Percentiles rank a stretch among this genome's conserved stretches.
Evolutionary conservation across 2,888 invertebrate species (phyloP).

Genomic region (Coecobrya sp.): DNA sequence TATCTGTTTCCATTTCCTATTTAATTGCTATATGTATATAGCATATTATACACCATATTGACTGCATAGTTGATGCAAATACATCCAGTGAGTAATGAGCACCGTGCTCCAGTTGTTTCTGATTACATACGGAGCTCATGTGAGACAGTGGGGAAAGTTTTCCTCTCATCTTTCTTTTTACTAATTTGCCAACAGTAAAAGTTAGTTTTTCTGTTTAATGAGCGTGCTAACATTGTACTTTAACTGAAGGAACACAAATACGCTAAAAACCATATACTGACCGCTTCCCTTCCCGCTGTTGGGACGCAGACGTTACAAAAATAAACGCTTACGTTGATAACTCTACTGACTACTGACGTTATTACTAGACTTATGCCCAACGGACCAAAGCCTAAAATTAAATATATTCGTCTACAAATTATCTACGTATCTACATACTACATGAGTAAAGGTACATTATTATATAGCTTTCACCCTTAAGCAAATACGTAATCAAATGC

Average conservation of each 20-base stretch:
- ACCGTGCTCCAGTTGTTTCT: neutral
- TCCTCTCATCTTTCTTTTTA: neutral
- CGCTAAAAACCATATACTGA: no score
- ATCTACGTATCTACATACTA: neutral
- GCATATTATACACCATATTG: neutral
- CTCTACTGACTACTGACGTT: neutral
- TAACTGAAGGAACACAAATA: no score
- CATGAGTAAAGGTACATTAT: no score
- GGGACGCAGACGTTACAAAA: neutral
- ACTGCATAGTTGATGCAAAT: neutral
- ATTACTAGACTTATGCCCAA: constrained; percentile 25
- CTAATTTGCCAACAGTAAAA: neutral
- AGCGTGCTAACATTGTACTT: no score
- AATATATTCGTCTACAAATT: neutral
- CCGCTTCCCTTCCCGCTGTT: no score
- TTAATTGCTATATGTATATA: neutral
- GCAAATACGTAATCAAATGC: no score
- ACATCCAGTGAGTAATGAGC: constrained; percentile 23
- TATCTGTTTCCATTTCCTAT: neutral
- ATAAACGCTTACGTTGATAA: neutral
- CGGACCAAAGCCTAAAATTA: neutral
- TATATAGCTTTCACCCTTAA: no score
- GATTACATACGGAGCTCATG: neutral
- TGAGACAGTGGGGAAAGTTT: constrained; percentile 1
- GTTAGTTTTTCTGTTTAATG: neutral